Percentiles rank a stretch among this genome's conserved stretches.
phyloP scores from a whole-genome alignment of 2,113 vertebrate genomes.

The Menura novaehollandiae region DNA sequence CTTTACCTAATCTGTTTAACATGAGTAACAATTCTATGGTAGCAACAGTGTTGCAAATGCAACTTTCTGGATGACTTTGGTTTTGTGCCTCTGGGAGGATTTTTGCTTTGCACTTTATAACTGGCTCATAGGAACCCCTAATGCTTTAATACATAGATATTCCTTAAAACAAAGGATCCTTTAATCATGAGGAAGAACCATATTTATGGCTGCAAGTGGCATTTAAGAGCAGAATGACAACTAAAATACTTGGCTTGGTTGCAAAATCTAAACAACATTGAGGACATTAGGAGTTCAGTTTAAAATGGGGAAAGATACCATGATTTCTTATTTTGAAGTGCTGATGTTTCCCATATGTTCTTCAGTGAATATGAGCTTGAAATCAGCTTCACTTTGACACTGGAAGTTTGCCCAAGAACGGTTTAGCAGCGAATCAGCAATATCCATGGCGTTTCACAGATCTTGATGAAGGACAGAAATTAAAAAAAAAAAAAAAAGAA shows the following conservation, averaged over 20 bases:
- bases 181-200: not conserved
- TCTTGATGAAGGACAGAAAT: not conserved
- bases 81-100: not conserved
- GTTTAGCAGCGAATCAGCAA: not conserved
- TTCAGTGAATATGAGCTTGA: slow-evolving; percentile 17
- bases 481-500: not conserved
- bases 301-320: not conserved
- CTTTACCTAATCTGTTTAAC: not conserved
- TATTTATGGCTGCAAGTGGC: slow-evolving; percentile 38
- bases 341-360: slow-evolving; percentile 59
- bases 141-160: not conserved
- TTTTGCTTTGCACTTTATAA: not conserved
- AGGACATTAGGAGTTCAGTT: not conserved
- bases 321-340: slow-evolving; percentile 33
- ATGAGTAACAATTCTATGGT: not conserved
- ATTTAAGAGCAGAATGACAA: slow-evolving; percentile 59
- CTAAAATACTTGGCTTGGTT: slow-evolving; percentile 29
- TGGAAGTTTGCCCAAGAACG: slow-evolving; percentile 40
- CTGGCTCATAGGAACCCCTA: not conserved
- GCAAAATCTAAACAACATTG: not conserved
- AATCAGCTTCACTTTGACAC: slow-evolving; percentile 36
- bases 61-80: not conserved
- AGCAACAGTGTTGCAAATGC: not conserved
- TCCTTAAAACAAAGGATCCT: slow-evolving; percentile 49
- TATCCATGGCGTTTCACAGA: not conserved